phyloP scores from a whole-genome alignment of 1,140 invertebrate genomes.

The Sycophaga agraensis region DNA sequence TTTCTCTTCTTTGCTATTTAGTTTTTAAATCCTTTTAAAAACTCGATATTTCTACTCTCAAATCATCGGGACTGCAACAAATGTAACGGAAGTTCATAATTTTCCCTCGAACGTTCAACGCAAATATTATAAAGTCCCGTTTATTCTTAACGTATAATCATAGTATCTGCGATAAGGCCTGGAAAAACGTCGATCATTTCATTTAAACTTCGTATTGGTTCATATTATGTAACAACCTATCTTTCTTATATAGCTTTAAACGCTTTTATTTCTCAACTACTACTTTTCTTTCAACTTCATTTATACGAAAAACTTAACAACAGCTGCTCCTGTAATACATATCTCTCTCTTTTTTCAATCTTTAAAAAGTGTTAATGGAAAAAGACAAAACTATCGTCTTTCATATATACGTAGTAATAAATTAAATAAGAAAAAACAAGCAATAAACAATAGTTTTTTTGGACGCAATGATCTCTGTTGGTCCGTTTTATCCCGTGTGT shows the following conservation, averaged over 20 bases:
- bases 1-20: background rate
- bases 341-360: conserved; percentile 15
- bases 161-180: conserved; percentile 11
- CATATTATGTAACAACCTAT: conserved; percentile 3
- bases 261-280: background rate
- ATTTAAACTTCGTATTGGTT: background rate
- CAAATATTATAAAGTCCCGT: conserved; percentile 12
- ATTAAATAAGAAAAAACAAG: conserved; percentile 28
- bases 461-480: conserved; percentile 11
- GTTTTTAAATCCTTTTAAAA: conserved; percentile 14
- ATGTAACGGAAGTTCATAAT: conserved; percentile 6
- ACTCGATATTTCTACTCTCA: background rate
- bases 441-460: conserved; percentile 21
- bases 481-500: conserved; percentile 8
- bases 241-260: background rate
- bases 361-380: conserved; percentile 18
- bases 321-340: conserved; percentile 20
- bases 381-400: conserved; percentile 12
- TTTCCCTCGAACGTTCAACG: background rate
- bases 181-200: conserved; percentile 10
- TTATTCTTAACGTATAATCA: conserved; percentile 9
- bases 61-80: background rate
- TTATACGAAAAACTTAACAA: conserved; percentile 29
- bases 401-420: conserved; percentile 24
- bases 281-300: background rate